Conservation (phyloP, 2,113 vertebrate genomes). For the Crotophaga sulcirostris region DNA sequence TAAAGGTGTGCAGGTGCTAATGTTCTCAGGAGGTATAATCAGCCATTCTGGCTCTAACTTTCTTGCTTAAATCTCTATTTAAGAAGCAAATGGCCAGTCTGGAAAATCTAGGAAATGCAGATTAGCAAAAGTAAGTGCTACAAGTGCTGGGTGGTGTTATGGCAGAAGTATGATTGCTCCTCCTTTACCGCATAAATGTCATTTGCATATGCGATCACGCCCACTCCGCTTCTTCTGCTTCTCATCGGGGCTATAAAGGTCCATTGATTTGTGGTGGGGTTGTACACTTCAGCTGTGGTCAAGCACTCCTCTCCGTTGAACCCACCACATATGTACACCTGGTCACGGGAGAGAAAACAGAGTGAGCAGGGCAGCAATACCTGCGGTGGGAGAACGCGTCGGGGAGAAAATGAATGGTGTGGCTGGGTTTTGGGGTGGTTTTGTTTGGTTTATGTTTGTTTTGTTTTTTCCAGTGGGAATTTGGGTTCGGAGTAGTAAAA, state of each 20-base stretch:
- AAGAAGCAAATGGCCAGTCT: not conserved
- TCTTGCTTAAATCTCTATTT: not conserved
- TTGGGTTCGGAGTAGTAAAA: not conserved
- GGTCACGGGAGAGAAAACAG: not conserved
- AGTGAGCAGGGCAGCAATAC: not conserved
- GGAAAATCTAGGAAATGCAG: not conserved
- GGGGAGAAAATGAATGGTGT: not conserved
- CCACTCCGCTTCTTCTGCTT: slow-evolving; percentile 81
- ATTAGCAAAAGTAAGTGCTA: no score
- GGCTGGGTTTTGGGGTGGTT: not conserved
- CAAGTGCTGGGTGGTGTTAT: not conserved
- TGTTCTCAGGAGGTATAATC: fast-evolving
- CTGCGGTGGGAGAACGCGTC: fast-evolving
- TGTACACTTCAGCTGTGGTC: slow-evolving; percentile 81
- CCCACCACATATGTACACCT: slow-evolving; percentile 92
- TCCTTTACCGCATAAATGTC: slow-evolving; percentile 80
- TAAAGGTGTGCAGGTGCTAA: not conserved
- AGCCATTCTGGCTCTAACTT: not conserved
- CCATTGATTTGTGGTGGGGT: slow-evolving; percentile 79
- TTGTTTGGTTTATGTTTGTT: no score
- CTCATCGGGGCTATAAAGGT: slow-evolving; percentile 80
- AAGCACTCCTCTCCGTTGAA: slow-evolving; percentile 81
- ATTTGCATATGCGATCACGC: slow-evolving; percentile 77
- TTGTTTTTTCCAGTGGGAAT: not conserved
- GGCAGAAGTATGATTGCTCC: not conserved